phyloP scores from a whole-genome alignment of 2,888 invertebrate species.

The Rhingia campestris region DNA sequence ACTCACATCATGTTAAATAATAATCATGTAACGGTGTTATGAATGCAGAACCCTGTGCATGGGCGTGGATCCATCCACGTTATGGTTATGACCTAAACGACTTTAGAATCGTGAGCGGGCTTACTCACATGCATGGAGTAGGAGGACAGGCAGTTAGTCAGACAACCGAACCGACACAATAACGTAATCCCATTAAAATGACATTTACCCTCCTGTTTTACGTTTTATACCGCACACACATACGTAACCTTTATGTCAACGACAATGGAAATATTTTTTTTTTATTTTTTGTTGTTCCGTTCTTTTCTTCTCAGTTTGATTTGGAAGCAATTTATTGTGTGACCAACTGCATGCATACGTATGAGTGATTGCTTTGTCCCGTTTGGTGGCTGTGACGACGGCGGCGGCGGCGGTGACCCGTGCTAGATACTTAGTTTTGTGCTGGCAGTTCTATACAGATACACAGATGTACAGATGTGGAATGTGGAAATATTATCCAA shows the following conservation, averaged over 20 bases:
- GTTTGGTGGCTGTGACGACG: neutral
- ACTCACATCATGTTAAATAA: neutral
- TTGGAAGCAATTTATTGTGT: constrained; percentile 39
- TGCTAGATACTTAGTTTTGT: constrained; percentile 37
- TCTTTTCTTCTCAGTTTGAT: constrained; percentile 9
- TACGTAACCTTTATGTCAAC: constrained; percentile 40
- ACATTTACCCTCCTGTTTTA: constrained; percentile 49
- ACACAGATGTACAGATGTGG: too few species aligned
- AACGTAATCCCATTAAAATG: constrained; percentile 68
- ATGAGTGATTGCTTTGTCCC: constrained; percentile 51
- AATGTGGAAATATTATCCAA: constrained; percentile 26
- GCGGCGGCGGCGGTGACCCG: constrained; percentile 22
- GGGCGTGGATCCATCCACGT: neutral
- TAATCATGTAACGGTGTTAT: neutral
- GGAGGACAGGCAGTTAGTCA: neutral
- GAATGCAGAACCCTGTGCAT: neutral
- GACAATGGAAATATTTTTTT: constrained; percentile 43
- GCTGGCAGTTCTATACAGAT: constrained; percentile 4
- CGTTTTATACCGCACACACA: constrained; percentile 12
- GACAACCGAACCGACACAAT: constrained; percentile 34
- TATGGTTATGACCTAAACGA: neutral
- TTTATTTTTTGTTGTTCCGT: neutral
- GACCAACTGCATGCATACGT: constrained; percentile 42
- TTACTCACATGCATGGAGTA: neutral
- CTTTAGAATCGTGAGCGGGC: neutral